phyloP scores from a whole-genome alignment of 2,888 invertebrate genomes.

The Eupithecia centaureata region DNA sequence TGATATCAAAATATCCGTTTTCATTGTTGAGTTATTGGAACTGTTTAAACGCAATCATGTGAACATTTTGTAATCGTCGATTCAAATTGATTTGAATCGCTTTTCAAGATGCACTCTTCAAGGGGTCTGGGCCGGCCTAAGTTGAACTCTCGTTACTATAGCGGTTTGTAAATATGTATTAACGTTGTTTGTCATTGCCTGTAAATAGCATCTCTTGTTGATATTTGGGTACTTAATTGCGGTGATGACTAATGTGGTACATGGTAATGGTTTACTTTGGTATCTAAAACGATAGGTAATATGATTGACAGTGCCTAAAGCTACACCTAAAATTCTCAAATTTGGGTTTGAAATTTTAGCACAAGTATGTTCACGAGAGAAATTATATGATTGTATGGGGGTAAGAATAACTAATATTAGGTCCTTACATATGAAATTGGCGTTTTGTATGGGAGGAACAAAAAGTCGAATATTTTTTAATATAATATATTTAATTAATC shows the following conservation, averaged over 20 bases:
- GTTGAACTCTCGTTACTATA: conserved; percentile 28
- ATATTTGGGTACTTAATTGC: neutral
- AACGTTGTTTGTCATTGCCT: neutral
- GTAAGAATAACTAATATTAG: neutral
- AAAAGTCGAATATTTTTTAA: no score
- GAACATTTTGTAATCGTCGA: conserved; percentile 32
- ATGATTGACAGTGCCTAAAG: neutral
- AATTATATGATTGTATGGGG: neutral
- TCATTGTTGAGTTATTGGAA: conserved; percentile 44
- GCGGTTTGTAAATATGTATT: conserved; percentile 35
- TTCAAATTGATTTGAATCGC: conserved; percentile 27
- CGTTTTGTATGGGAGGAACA: no score
- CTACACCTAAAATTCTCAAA: no score
- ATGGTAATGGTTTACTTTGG: neutral
- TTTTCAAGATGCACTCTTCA: conserved; percentile 33
- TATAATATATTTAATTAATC: no score
- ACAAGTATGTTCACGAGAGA: neutral
- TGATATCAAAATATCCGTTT: conserved; percentile 48
- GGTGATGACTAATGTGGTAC: neutral
- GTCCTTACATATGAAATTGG: neutral
- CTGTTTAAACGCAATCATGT: conserved; percentile 23
- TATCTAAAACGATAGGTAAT: neutral
- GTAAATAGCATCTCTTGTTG: neutral
- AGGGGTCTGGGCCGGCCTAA: conserved; percentile 26
- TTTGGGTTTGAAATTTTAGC: neutral